phyloP scores from a whole-genome alignment of 2,888 invertebrate genomes.

The Plusia festucae region DNA sequence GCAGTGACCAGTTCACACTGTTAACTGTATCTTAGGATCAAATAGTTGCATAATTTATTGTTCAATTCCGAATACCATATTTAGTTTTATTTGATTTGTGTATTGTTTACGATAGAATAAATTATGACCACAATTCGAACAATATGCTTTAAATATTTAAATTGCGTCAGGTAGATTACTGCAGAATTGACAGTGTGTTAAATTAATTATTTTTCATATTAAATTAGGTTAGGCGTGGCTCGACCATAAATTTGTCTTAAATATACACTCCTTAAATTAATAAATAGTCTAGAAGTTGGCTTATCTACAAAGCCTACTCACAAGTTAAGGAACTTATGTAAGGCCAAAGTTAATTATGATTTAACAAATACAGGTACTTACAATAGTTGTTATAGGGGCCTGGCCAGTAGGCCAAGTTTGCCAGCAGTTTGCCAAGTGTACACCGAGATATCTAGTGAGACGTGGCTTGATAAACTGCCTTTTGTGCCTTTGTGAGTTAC shows the following conservation, averaged over 20 bases:
- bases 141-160: neutral
- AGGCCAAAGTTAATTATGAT: conserved; percentile 51
- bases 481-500: conserved; percentile 78
- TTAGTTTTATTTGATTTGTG: neutral
- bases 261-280: conserved; percentile 26
- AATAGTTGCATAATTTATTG: neutral
- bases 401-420: conserved; percentile 66
- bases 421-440: conserved; percentile 66
- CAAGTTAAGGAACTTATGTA: conserved; percentile 38
- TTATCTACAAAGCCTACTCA: conserved; percentile 46
- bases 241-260: neutral
- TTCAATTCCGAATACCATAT: neutral
- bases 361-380: conserved; percentile 49
- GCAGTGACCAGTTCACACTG: no score
- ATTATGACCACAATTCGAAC: neutral
- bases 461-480: conserved; percentile 81
- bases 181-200: no score
- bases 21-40: neutral
- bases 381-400: conserved; percentile 57
- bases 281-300: conserved; percentile 23
- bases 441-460: conserved; percentile 75
- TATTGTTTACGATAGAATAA: neutral
- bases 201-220: no score
- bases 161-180: no score
- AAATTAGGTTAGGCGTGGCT: neutral